Percentiles rank a stretch among this genome's conserved stretches.
These are phyloP conservation scores for Irena cyanogastra DNA, from an alignment of 2,113 vertebrate species.

Conservation along the genomic window DNA sequence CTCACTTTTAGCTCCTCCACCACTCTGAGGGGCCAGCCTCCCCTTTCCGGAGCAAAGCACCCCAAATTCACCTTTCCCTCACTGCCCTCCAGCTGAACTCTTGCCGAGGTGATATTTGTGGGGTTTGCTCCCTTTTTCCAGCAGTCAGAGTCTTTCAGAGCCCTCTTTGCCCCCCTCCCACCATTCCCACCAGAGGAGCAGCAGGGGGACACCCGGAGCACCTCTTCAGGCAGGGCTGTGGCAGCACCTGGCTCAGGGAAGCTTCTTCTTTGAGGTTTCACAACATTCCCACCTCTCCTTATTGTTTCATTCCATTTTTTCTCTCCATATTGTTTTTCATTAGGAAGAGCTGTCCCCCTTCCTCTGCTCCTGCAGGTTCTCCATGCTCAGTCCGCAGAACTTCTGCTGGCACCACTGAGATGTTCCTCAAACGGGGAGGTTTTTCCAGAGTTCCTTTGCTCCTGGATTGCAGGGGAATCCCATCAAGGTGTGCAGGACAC, in stretches of 20 bases:
- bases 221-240: neutral
- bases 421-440: fast-evolving
- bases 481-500: fast-evolving
- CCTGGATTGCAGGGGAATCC: neutral
- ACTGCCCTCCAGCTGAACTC: neutral
- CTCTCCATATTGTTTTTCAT: too few relatives aligned
- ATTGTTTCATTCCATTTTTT: neutral
- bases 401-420: neutral
- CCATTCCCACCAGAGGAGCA: neutral
- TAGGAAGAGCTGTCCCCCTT: neutral
- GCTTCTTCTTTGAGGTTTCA: neutral
- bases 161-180: neutral
- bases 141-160: neutral
- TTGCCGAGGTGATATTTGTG: neutral
- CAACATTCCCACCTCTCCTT: neutral
- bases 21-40: neutral
- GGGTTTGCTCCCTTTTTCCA: neutral
- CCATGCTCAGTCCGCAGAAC: fast-evolving
- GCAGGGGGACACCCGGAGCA: neutral
- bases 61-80: neutral
- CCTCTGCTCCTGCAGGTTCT: neutral
- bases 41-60: neutral
- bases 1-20: neutral
- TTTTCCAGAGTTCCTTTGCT: neutral
- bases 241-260: neutral